phyloP scores from a whole-genome alignment of 2,888 invertebrate species.

The Acrobasis repandana region DNA sequence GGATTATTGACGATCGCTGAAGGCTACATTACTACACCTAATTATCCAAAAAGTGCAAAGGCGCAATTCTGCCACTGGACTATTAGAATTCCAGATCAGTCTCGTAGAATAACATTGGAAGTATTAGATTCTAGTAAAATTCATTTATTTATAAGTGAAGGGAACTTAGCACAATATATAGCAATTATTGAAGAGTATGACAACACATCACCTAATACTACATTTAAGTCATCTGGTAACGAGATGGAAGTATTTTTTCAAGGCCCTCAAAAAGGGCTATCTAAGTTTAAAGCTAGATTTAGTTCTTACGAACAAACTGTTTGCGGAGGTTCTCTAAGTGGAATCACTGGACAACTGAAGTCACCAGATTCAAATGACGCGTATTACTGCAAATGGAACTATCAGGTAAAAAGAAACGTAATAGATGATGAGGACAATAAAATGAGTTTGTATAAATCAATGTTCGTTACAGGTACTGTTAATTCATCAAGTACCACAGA shows the following conservation, averaged over 20 bases:
- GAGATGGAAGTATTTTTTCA: constrained; percentile 84
- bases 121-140: constrained; percentile 75
- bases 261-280: constrained; percentile 66
- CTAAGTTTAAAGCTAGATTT: constrained; percentile 89
- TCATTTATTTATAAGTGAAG: constrained; percentile 63
- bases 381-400: constrained; percentile 65
- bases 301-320: constrained; percentile 82
- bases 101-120: constrained; percentile 71
- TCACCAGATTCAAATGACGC: constrained; percentile 55
- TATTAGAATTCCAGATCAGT: constrained; percentile 58
- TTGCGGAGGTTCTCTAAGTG: constrained; percentile 61
- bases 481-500: constrained; percentile 46
- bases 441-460: constrained; percentile 44
- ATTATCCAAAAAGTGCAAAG: constrained; percentile 83
- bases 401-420: constrained; percentile 28
- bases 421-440: constrained; percentile 3
- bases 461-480: constrained; percentile 47
- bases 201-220: constrained; percentile 39
- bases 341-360: constrained; percentile 47
- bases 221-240: constrained; percentile 85
- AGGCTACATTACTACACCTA: constrained; percentile 84
- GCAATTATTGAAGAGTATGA: constrained; percentile 42
- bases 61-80: constrained; percentile 63
- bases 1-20: too few species aligned
- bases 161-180: constrained; percentile 57